phyloP scores from a whole-genome alignment of 2,113 vertebrate genomes.

The Columba livia region DNA sequence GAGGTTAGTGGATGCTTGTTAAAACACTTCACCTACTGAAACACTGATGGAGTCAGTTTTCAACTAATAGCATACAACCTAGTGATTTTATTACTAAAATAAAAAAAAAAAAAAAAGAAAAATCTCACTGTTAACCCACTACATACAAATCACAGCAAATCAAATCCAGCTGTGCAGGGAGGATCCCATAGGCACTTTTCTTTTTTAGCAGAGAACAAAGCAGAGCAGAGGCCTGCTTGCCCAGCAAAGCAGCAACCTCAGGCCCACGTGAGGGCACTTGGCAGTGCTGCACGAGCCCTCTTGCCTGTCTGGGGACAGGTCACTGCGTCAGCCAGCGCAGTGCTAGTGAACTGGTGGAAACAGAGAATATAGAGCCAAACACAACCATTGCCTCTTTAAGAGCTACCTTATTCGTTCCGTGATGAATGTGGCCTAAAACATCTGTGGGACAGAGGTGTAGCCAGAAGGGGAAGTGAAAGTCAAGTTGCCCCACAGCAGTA shows the following conservation, averaged over 20 bases:
- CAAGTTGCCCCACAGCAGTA: not conserved
- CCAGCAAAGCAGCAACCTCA: not conserved
- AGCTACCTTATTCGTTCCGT: not conserved
- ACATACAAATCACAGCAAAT: slow-evolving; percentile 1
- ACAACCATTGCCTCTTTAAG: not conserved
- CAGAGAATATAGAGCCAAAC: not conserved
- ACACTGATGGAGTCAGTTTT: slow-evolving; percentile 38
- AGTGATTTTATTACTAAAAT: slow-evolving; percentile 12
- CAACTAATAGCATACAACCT: not conserved
- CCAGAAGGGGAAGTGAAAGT: not conserved
- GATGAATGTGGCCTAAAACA: not conserved
- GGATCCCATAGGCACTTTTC: not conserved
- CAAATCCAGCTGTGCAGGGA: not conserved
- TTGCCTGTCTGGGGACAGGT: not conserved
- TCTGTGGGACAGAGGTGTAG: not conserved
- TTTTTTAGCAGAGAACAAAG: not conserved
- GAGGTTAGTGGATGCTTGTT: slow-evolving; percentile 8
- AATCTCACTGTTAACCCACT: not conserved
- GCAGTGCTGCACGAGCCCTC: not conserved
- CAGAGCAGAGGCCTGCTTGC: not conserved
- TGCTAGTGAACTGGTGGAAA: not conserved
- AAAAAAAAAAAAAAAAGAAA: not conserved
- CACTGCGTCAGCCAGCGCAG: not conserved
- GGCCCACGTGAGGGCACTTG: not conserved
- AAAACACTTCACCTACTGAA: slow-evolving; percentile 25